phyloP scores from a whole-genome alignment of 2,797 vertebrate species.

The Sebastes flavidus region DNA sequence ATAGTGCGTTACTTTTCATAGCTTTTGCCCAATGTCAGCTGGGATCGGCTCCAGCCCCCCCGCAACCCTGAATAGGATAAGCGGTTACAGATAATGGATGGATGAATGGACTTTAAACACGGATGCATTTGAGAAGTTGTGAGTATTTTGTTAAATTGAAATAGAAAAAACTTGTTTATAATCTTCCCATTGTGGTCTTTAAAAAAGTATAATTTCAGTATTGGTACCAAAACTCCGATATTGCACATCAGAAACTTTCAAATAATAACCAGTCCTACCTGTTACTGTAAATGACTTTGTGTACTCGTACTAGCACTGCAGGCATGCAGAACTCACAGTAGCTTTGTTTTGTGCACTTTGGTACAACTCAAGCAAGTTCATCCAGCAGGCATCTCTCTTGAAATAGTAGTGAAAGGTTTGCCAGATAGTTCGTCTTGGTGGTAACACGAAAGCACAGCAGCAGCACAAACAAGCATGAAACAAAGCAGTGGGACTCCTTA shows the following conservation, averaged over 20 bases:
- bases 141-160: neutral
- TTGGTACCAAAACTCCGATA: neutral
- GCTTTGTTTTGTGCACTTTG: conserved; percentile 4
- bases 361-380: conserved; percentile 20
- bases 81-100: no score
- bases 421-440: conserved; percentile 30
- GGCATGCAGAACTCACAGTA: neutral
- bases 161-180: neutral
- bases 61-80: no score
- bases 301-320: neutral
- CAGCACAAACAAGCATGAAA: conserved; percentile 28
- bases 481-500: conserved; percentile 7
- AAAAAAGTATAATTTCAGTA: neutral
- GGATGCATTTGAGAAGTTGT: neutral
- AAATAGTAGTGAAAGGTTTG: conserved; percentile 30
- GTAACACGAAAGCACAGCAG: conserved; percentile 12
- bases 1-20: neutral
- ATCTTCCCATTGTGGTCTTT: neutral
- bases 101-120: neutral
- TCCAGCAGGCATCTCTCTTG: conserved; percentile 46
- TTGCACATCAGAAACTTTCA: neutral
- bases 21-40: neutral
- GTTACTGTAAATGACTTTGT: neutral
- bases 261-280: neutral
- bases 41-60: no score